These are phyloP conservation scores for Platygyra sinensis DNA, from an alignment of 64 coral and sea anemone genomes.

Conservation along the genomic window DNA sequence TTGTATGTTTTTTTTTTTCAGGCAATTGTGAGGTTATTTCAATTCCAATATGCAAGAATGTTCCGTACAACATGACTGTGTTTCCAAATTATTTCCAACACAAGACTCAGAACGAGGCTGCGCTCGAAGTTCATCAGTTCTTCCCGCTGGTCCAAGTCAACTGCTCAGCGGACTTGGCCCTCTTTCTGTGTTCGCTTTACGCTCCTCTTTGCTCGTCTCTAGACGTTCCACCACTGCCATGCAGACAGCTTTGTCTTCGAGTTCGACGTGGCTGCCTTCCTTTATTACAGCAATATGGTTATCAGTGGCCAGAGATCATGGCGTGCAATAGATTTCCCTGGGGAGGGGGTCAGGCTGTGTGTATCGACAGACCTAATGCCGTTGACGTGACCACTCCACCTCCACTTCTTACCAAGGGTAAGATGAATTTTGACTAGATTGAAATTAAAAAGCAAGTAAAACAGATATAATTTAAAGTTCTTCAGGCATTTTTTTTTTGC, in stretches of 20 bases:
- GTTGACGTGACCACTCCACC: background rate
- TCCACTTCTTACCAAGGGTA: background rate
- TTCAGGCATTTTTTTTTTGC: too few species aligned
- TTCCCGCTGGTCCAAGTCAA: constrained; percentile 37
- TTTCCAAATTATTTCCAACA: constrained; percentile 73
- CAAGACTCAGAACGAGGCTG: constrained; percentile 51
- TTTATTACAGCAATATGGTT: constrained; percentile 25
- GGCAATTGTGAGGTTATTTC: constrained; percentile 37
- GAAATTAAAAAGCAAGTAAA: too few species aligned
- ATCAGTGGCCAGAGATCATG: constrained; percentile 39
- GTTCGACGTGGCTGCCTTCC: constrained; percentile 25
- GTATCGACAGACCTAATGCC: background rate
- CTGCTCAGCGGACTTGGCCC: constrained; percentile 34
- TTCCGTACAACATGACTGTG: constrained; percentile 67
- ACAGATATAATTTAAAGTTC: too few species aligned
- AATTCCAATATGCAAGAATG: constrained; percentile 56
- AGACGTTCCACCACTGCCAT: constrained; percentile 7
- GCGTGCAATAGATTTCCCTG: constrained; percentile 47
- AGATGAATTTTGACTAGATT: too few species aligned
- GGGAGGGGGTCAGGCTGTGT: background rate
- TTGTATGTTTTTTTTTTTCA: background rate
- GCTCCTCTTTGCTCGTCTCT: constrained; percentile 49
- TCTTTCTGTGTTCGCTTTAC: constrained; percentile 69
- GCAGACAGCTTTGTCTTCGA: constrained; percentile 47
- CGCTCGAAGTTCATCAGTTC: constrained; percentile 44